Base-by-base conservation (phyloP, 2,888 invertebrate species). In the Isoperla grammatica region DNA sequence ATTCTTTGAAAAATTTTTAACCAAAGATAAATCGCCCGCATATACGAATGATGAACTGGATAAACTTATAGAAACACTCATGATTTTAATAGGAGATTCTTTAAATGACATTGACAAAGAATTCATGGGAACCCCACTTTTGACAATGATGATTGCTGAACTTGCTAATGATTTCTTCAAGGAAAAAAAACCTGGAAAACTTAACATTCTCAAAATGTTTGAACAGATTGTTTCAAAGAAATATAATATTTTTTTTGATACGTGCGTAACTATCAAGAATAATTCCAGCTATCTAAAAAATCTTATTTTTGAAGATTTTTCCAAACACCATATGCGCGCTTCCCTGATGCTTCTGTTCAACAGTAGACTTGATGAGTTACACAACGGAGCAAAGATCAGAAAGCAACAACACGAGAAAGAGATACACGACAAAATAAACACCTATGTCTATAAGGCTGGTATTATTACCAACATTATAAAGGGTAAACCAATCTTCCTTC, bases 401-500 rank as follows among this genome's bases (percentile, higher is more conserved):
- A 29, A 29, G 8, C 5, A 29, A 29, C 4, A 29, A 6, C 5
- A 29, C 4, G 4, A 4, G n/a, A n/a, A n/a, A n/a, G n/a, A n/a
- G 29, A 29, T 29, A 8, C 4, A 6, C 5, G 29, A 4, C 4
- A 29, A 29, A 29, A 29, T 6, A 8, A 6, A 29, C 29, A 8
- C 4, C 4, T 6, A 6, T 53, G 13, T 40, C 15, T 55, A 56
- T 4, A 59, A 56, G 13, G 56, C 40, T 2, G 62, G 62, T 5
- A 60, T 60, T 35, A 49, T 62, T 11, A 29, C 20, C 5, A 12
- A 49, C 12, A 35, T 60, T 8, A 50, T 17, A 1, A 42, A 60
- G 43, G 50, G 48, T 1, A 57, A 46, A 15, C 55, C 61, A 29
- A 13, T 46, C 1, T 63, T 63, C 15, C 39, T 57, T 6, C 63